A percentile compares a stretch with the other conserved stretches of the same genome.
Evolutionary conservation across 2,113 vertebrate genomes (phyloP).

Genomic region (Struthio camelus): DNA sequence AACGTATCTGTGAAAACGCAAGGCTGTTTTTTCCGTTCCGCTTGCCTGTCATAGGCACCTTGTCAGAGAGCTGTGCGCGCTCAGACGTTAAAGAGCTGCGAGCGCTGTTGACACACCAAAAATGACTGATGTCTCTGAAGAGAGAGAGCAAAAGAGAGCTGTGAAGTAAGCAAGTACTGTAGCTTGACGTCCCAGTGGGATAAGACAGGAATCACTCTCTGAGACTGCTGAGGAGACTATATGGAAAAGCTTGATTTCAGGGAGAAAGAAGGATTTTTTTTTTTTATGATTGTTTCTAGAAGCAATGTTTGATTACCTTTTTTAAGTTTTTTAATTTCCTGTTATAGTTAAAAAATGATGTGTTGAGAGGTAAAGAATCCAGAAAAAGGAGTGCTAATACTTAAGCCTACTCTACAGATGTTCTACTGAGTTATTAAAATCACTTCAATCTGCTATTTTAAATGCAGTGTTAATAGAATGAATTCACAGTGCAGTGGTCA

Average conservation of each 20-base stretch:
- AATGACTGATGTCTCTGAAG: neutral
- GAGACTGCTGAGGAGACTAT: neutral
- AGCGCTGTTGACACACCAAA: neutral
- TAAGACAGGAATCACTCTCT: neutral
- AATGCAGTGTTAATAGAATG: fast-evolving
- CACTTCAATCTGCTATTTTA: neutral
- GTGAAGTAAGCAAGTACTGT: neutral
- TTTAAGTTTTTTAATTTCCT: neutral
- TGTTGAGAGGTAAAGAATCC: neutral
- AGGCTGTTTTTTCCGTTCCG: too few species aligned
- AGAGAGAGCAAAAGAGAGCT: neutral
- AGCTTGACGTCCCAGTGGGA: neutral
- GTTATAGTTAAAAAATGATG: neutral
- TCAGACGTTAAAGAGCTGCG: neutral
- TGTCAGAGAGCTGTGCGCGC: neutral
- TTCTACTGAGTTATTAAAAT: neutral
- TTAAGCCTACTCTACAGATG: neutral
- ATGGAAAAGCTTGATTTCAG: neutral
- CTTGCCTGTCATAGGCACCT: too few species aligned
- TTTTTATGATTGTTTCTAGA: too few species aligned
- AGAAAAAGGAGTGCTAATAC: neutral
- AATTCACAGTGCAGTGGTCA: neutral
- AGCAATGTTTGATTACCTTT: neutral
- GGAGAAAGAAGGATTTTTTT: fast-evolving
- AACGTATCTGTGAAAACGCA: fast-evolving